Evolutionary conservation across 2,888 invertebrate genomes (phyloP).

Genomic region (Epirrita christyi): DNA sequence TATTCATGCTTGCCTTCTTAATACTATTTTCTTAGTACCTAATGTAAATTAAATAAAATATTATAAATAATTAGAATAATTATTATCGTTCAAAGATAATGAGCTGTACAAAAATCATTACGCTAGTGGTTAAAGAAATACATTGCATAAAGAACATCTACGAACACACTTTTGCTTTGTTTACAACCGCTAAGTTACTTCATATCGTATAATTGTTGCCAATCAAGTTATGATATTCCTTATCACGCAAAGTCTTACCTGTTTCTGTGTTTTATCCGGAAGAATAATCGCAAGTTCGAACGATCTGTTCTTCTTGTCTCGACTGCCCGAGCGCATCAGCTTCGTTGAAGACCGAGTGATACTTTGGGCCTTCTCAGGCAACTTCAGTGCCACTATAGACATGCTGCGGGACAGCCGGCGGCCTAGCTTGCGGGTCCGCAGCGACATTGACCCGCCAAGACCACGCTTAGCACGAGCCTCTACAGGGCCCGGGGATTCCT

Average conservation of each 20-base stretch:
- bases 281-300: slow-evolving; percentile 87
- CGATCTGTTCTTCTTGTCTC: slow-evolving; percentile 83
- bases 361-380: slow-evolving; percentile 85
- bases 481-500: slow-evolving; percentile 44
- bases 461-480: slow-evolving; percentile 68
- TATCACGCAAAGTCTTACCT: slow-evolving; percentile 67
- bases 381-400: slow-evolving; percentile 82
- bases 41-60: too few relatives aligned
- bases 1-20: not conserved
- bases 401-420: slow-evolving; percentile 82
- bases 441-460: slow-evolving; percentile 77
- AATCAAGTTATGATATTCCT: slow-evolving; percentile 7
- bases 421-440: slow-evolving; percentile 79
- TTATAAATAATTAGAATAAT: too few relatives aligned
- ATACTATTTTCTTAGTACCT: slow-evolving; percentile 10
- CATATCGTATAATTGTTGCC: slow-evolving; percentile 2
- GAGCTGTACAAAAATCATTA: slow-evolving; percentile 4
- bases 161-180: not conserved
- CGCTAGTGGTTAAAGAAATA: not conserved
- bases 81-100: slow-evolving; percentile 31
- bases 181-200: slow-evolving; percentile 1
- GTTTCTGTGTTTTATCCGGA: slow-evolving; percentile 87
- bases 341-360: slow-evolving; percentile 85
- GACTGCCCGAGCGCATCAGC: slow-evolving; percentile 83
- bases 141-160: not conserved